phyloP scores from a whole-genome alignment of 2,797 vertebrate species.

The Trichosurus vulpecula region DNA sequence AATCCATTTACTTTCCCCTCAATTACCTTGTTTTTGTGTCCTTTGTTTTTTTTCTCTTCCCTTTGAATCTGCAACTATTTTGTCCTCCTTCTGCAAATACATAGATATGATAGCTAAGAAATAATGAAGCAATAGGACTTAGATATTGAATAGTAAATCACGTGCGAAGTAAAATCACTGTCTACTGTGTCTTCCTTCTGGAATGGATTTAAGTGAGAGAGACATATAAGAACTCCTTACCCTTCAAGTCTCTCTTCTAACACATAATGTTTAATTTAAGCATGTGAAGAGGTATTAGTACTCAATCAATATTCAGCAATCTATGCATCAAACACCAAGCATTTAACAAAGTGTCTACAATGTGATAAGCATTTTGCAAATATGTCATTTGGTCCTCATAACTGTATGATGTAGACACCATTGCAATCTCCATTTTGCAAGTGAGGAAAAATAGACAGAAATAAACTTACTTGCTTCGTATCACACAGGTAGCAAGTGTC shows the following conservation, averaged over 20 bases:
- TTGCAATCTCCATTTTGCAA: too few species aligned
- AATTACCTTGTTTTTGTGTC: not conserved
- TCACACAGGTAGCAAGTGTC: too few species aligned
- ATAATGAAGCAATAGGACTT: slow-evolving; percentile 22
- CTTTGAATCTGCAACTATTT: not conserved
- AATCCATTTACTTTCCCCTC: not conserved
- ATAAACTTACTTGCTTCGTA: too few species aligned
- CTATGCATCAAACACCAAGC: not conserved
- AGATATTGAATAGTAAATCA: not conserved
- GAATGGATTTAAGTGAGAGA: not conserved
- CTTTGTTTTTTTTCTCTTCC: not conserved
- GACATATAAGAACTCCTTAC: not conserved
- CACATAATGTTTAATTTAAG: not conserved
- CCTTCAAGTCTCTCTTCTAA: not conserved
- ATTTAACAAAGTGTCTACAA: not conserved
- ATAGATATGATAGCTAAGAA: not conserved
- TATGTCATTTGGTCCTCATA: too few species aligned
- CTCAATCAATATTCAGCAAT: slow-evolving; percentile 30
- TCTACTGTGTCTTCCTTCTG: not conserved
- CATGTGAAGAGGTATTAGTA: not conserved
- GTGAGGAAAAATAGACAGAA: too few species aligned
- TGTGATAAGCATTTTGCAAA: not conserved
- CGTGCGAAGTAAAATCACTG: not conserved
- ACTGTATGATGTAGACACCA: too few species aligned
- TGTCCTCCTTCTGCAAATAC: not conserved